A percentile compares a stretch with the other conserved stretches of the same genome.
phyloP scores from a whole-genome alignment of 2,888 invertebrate genomes.

The Sussaba pulchella region DNA sequence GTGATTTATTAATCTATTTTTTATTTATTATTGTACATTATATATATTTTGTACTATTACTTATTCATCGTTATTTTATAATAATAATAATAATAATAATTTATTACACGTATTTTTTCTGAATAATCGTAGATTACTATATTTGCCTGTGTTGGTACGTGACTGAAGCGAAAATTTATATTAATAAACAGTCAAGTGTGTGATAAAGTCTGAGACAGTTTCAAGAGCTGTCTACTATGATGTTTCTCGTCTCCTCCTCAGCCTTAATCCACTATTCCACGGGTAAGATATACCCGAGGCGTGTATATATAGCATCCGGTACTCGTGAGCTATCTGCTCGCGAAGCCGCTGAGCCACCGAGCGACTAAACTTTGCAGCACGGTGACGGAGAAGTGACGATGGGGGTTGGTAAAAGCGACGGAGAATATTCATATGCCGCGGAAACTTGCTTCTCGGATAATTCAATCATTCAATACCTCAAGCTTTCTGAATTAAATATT shows the following conservation, averaged over 20 bases:
- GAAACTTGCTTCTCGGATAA: constrained; percentile 33
- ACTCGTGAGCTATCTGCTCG: background rate
- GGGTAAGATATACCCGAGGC: background rate
- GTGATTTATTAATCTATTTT: too few relatives aligned
- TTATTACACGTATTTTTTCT: too few relatives aligned
- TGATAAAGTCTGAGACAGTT: constrained; percentile 1
- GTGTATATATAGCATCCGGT: background rate
- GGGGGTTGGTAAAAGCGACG: background rate
- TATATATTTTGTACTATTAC: too few relatives aligned
- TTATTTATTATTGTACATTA: too few relatives aligned
- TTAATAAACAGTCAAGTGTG: background rate
- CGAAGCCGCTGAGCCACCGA: background rate
- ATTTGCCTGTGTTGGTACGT: too few relatives aligned
- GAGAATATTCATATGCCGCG: constrained; percentile 26
- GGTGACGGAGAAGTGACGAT: constrained; percentile 8
- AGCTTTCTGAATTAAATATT: background rate
- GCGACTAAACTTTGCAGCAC: background rate
- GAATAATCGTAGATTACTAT: too few relatives aligned
- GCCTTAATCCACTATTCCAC: background rate
- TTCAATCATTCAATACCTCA: constrained; percentile 33
- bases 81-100: too few relatives aligned
- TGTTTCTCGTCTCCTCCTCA: constrained; percentile 2
- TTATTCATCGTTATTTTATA: too few relatives aligned
- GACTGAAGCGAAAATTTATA: background rate
- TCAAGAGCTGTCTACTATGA: background rate